Conservation (phyloP, 1,140 invertebrate genomes). For the Trichonephila inaurata region DNA sequence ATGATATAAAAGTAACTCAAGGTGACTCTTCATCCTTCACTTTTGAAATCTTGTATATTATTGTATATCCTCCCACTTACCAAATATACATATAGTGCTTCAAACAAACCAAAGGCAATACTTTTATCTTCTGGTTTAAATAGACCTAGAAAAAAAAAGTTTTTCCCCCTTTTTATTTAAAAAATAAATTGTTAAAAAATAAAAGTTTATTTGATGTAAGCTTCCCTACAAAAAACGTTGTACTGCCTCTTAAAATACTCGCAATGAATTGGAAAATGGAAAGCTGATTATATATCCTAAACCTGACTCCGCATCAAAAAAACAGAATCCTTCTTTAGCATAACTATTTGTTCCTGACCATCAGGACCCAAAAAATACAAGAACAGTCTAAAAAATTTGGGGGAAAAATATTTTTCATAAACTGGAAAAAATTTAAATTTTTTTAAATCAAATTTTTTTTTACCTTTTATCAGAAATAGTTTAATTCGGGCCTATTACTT, state of each 20-base stretch:
- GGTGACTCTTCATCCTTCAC: no score
- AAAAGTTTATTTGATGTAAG: neutral
- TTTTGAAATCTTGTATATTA: no score
- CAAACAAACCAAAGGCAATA: conserved; percentile 54
- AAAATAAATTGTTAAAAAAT: neutral
- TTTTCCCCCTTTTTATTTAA: neutral
- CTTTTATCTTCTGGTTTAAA: conserved; percentile 72
- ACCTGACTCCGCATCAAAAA: conserved; percentile 26
- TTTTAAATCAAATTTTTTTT: no score
- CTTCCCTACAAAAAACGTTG: neutral
- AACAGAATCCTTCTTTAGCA: conserved; percentile 17
- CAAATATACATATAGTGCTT: conserved; percentile 60
- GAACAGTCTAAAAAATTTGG: conserved; percentile 48
- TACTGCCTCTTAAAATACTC: conserved; percentile 8
- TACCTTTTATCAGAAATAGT: no score
- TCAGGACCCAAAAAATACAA: neutral
- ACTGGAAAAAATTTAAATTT: no score
- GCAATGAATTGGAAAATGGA: neutral
- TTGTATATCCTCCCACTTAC: conserved; percentile 49
- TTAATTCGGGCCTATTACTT: no score
- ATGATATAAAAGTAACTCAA: no score
- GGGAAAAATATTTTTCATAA: neutral
- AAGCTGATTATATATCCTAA: neutral
- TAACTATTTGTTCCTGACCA: neutral
- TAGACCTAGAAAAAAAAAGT: conserved; percentile 28